Evolutionary conservation across 2,113 vertebrate genomes (phyloP).

Genomic region (Cepphus grylle): DNA sequence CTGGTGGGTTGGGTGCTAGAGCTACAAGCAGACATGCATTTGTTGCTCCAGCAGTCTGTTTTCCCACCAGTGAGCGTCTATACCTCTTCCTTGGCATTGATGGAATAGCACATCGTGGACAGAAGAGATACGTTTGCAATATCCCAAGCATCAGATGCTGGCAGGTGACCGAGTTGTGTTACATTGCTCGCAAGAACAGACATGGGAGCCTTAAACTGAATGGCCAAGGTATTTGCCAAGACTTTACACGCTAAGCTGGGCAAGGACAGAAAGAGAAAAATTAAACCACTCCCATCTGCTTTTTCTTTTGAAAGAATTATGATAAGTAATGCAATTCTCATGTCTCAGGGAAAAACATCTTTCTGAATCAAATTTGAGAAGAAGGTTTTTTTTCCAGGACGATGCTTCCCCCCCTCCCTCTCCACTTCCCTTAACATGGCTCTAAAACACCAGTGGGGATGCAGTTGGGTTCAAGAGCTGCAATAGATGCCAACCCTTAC

Average conservation of each 20-base stretch:
- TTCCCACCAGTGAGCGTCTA: not conserved
- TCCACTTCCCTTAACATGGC: not conserved
- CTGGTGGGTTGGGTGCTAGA: not conserved
- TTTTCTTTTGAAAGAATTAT: slow-evolving; percentile 45
- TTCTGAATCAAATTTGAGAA: not conserved
- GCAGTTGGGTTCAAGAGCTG: not conserved
- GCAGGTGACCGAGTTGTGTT: not conserved
- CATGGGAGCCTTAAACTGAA: not conserved
- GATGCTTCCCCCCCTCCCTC: no score
- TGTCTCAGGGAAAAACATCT: not conserved
- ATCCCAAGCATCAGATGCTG: not conserved
- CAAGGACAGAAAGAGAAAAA: not conserved
- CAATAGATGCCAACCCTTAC: not conserved
- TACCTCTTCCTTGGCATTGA: not conserved
- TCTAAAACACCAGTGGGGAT: not conserved
- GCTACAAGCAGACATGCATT: not conserved
- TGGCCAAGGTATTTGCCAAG: not conserved
- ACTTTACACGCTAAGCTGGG: not conserved
- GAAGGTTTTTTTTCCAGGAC: not conserved
- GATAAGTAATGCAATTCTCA: slow-evolving; percentile 37
- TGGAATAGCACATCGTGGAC: accelerated
- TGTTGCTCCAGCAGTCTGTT: not conserved
- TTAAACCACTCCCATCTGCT: not conserved
- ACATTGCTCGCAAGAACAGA: not conserved
- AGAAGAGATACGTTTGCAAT: not conserved